Percentiles rank a stretch among this genome's conserved stretches.
Conservation (phyloP, 2,113 vertebrate species). For the Cygnus atratus region DNA sequence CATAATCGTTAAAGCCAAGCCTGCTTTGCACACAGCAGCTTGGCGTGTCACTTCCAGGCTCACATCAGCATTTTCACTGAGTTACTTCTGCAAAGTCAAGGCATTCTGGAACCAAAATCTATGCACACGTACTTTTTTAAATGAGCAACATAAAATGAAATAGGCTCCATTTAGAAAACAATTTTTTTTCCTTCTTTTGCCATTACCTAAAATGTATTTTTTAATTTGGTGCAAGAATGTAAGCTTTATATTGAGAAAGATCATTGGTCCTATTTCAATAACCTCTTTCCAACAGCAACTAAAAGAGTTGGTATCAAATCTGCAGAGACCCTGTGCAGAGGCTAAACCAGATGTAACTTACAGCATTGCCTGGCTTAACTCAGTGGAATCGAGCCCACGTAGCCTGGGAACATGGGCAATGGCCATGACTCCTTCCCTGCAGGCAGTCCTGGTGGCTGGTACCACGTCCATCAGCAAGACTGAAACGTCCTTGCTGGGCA, state of each 20-base stretch:
- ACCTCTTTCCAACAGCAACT: not conserved
- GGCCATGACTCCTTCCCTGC: not conserved
- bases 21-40: not conserved
- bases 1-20: not conserved
- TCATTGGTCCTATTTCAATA: not conserved
- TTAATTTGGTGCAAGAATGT: not conserved
- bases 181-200: not conserved
- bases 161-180: fast-evolving
- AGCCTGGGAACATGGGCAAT: not conserved
- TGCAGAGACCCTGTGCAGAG: not conserved
- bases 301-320: not conserved
- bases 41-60: not conserved
- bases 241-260: not conserved
- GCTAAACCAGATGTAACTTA: not conserved
- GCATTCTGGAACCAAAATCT: not conserved
- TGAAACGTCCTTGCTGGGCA: not conserved
- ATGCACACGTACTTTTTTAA: not conserved
- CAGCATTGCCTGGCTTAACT: not conserved
- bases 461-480: not conserved
- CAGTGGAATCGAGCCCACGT: not conserved
- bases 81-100: not conserved
- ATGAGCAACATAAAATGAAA: not conserved
- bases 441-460: not conserved
- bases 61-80: not conserved
- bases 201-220: not conserved